phyloP scores from a whole-genome alignment of 2,797 vertebrate species.

The Characodon lateralis region DNA sequence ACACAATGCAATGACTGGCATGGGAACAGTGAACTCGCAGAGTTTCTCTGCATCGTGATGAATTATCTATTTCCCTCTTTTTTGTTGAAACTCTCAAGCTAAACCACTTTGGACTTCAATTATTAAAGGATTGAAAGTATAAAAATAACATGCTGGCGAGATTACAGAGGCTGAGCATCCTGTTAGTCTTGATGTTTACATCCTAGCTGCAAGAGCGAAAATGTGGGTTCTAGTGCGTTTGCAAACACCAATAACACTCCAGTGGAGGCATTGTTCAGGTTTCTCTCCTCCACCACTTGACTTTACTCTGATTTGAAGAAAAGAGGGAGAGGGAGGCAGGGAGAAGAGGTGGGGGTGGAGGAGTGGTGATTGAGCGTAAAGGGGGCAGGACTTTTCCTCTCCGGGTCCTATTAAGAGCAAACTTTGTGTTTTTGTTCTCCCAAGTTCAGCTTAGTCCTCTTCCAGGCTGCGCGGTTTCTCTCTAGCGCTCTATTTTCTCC shows the following conservation, averaged over 20 bases:
- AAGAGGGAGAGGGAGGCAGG: constrained; percentile 28
- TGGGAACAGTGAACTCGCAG: constrained; percentile 35
- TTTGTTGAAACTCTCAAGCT: constrained; percentile 43
- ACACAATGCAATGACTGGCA: constrained; percentile 34
- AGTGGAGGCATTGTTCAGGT: constrained; percentile 53
- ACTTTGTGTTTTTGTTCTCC: constrained; percentile 85
- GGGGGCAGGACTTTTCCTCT: constrained; percentile 82
- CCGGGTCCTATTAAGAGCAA: constrained; percentile 82
- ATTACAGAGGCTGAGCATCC: constrained; percentile 10
- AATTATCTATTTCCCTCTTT: constrained; percentile 70
- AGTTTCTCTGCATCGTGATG: constrained; percentile 64
- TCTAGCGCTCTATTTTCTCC: constrained; percentile 20
- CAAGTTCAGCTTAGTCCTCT: constrained; percentile 78
- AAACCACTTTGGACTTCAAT: constrained; percentile 56
- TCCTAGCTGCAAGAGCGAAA: background rate
- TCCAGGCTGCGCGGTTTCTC: constrained; percentile 45
- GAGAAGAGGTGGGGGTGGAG: constrained; percentile 46
- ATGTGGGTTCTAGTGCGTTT: background rate
- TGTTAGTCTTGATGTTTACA: constrained; percentile 1
- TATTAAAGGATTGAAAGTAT: constrained; percentile 67
- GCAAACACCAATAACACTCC: background rate
- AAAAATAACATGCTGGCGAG: constrained; percentile 53
- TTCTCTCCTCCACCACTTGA: constrained; percentile 71
- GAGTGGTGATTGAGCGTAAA: constrained; percentile 75
- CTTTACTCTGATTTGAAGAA: constrained; percentile 64